Evolutionary conservation across 2,888 invertebrate genomes (phyloP), one percentile per base, ranked within the genome.

Genomic region (Xestobium rufovillosum): DNA sequence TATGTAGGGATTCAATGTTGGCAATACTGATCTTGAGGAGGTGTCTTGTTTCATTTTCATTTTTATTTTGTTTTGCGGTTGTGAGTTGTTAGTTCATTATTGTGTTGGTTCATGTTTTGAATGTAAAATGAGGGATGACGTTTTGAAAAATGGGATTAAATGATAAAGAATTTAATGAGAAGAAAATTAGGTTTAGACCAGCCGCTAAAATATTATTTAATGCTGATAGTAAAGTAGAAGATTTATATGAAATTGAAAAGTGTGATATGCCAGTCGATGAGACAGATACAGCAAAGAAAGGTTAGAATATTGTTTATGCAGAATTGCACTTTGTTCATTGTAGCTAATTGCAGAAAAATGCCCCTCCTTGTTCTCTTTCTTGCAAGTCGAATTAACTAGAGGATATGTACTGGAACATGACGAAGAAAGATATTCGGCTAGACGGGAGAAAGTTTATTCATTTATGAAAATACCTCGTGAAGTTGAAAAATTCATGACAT

Each of bases 401-500:
- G 92, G 92, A 10, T 98, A 97, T 68, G 75, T 88, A 46, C 67
- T 96, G 38, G 94, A 97, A 67, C 84, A 96, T 61, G 96, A 97
- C 56, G 92, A 95, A 61, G 91, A 89, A 59, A 78, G 92, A 33
- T 97, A 90, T 66, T 85, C 89, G 14, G 94, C 94, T 2, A 78
- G 95, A 47, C 72, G 97, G 40, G 89, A 96, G 60, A 89, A 94
- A 69, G 89, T 97, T 29, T 97, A 97, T 63, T 91, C 92, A 0
- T 97, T 97, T 61, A 85, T 97, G 71, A 86, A 86, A 69, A 91
- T 97, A 59, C 92, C 98, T 2, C 73, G 83, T 52, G 90, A 96
- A 67, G 73, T 90, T 25, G 91, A 91, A 59, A 85, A 88, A 55
- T 94, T 94, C 57, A 87, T 95, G 82, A 76, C 76, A 1, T 95